Percentiles rank a stretch among this genome's conserved stretches.
Evolutionary conservation across 1,140 invertebrate genomes (phyloP).

Genomic region (Diorhabda carinulata): DNA sequence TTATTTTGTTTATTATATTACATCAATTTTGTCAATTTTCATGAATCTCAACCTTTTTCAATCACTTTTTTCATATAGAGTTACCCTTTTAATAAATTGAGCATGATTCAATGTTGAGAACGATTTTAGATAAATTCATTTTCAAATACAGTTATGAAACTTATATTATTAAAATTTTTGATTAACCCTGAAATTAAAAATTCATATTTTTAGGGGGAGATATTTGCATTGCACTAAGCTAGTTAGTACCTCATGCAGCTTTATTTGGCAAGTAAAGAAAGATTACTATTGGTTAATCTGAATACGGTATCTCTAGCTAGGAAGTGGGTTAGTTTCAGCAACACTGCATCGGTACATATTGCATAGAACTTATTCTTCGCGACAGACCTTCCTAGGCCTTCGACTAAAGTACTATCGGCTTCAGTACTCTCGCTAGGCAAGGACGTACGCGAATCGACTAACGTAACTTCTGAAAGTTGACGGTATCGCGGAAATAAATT

Average conservation of each 20-base stretch:
- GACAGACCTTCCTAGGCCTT: constrained; percentile 40
- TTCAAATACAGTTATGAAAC: no score
- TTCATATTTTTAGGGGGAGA: no score
- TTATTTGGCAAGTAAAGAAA: constrained; percentile 7
- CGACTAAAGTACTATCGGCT: constrained; percentile 33
- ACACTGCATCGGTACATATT: constrained; percentile 39
- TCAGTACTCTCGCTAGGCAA: constrained; percentile 26
- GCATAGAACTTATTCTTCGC: constrained; percentile 38
- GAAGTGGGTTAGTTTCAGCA: constrained; percentile 46
- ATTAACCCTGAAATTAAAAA: no score
- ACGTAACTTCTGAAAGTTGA: constrained; percentile 13
- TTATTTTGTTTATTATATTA: no score
- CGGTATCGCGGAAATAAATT: constrained; percentile 29
- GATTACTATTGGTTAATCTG: constrained; percentile 30
- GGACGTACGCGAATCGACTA: neutral
- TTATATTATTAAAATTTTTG: no score
- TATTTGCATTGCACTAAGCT: no score
- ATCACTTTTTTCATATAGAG: no score
- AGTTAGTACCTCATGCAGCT: neutral
- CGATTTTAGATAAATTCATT: no score
- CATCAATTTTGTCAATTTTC: no score
- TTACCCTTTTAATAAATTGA: no score
- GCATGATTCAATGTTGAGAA: no score
- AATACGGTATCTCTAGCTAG: constrained; percentile 43
- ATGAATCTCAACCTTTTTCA: no score